Base-by-base conservation (phyloP, 2,797 vertebrate genomes). In the Anas georgica region DNA sequence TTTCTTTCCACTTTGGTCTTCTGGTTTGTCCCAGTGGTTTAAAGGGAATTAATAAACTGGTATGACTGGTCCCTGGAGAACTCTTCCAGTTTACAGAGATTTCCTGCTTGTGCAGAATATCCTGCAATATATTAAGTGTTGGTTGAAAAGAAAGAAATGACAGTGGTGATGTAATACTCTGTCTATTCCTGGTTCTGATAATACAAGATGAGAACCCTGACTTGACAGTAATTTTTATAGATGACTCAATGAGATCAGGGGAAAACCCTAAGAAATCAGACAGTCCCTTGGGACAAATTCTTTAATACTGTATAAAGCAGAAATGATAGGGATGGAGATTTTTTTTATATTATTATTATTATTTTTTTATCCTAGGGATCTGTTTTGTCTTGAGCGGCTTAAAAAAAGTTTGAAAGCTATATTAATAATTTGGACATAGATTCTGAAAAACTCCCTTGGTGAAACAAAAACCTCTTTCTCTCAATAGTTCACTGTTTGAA, bases 401-500 rank as follows among this genome's bases (percentile, higher is more conserved):
- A 54, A 72, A 83, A 75, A 82, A 39, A 12, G 1, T 64, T 25
- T 84, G 86, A 91, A 95, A 96, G 28, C 29, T 88, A 48, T 76
- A 80, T 90, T 74, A 64, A 88, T 91, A 80, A 66, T 89, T 66
- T 76, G 85, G 78, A 85, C 41, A 29, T 72, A 54, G 79, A 92
- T 89, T 21, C 73, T 68, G 75, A 58, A 95, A 85, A 95, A 67
- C 33, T 72, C 41, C 64, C 25, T 91, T 74, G 54, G 55, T 92
- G 91, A 94, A 93, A 93, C 56, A 77, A 92, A 76, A n/a, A 7
- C 26, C 41, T 96, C 73, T 83, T 95, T 94, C 78, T 74, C 79
- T 95, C 52, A 62, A 22, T 68, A 94, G 91, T 95, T 97, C 95
- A 83, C 80, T 73, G 11, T 97, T 98, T 97, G 73, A 94, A 98